Evolutionary conservation across 2,888 invertebrate genomes (phyloP).

Genomic region (Conops quadrifasciatus): DNA sequence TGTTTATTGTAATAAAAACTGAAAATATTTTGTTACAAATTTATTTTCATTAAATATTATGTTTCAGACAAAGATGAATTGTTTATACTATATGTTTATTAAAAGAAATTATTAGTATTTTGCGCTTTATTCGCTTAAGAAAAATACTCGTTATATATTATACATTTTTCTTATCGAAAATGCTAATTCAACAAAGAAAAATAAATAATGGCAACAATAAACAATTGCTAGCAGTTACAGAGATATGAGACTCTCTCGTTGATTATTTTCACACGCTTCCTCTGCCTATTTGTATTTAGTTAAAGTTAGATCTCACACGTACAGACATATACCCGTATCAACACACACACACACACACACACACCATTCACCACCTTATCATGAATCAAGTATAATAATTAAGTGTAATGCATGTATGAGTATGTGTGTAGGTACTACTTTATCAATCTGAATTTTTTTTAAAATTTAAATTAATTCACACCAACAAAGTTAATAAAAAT

Average conservation of each 20-base stretch:
- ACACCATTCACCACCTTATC: not conserved
- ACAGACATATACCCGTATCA: not conserved
- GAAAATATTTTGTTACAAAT: no score
- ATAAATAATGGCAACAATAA: constrained; percentile 7
- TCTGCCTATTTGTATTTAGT: constrained; percentile 4
- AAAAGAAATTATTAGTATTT: not conserved
- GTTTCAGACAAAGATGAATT: no score
- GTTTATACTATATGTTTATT: not conserved
- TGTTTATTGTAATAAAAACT: no score
- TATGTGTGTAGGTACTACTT: not conserved
- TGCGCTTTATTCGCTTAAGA: not conserved
- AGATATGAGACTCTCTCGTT: constrained; percentile 17
- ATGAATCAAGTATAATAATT: not conserved
- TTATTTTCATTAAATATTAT: no score
- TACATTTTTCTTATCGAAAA: constrained; percentile 16
- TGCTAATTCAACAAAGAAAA: constrained; percentile 27
- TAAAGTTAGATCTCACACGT: not conserved
- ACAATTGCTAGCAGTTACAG: not conserved
- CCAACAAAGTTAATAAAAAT: not conserved
- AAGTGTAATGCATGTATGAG: not conserved
- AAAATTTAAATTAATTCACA: not conserved
- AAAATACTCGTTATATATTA: not conserved
- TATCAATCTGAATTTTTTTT: not conserved
- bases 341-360: not conserved
- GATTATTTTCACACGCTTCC: constrained; percentile 34